Conservation (phyloP, 2,113 vertebrate species). For the Gallinago paraguaiae region DNA sequence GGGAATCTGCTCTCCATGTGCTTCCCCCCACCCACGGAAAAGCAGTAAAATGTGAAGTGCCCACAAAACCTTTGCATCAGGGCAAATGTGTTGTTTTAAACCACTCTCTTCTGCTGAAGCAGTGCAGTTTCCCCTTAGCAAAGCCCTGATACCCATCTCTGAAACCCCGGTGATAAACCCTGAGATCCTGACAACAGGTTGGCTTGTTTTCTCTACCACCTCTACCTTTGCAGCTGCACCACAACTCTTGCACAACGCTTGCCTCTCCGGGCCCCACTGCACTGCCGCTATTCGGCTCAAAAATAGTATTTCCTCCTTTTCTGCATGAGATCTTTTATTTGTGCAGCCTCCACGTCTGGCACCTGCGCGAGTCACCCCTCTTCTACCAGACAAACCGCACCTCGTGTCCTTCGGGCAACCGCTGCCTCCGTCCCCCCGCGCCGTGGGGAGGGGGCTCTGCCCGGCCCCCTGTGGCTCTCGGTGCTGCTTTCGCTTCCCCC, state of each 20-base stretch:
- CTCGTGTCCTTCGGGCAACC: neutral
- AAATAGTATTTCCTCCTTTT: constrained; percentile 66
- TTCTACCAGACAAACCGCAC: neutral
- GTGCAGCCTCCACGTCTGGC: neutral
- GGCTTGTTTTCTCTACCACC: neutral
- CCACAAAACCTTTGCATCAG: neutral
- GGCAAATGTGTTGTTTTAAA: neutral
- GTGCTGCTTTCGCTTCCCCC: neutral
- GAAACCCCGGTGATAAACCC: neutral
- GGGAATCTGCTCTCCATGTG: neutral
- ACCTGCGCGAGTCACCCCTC: neutral
- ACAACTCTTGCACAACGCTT: constrained; percentile 24
- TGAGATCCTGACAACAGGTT: neutral
- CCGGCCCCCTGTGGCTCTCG: rapidly evolving
- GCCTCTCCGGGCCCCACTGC: neutral
- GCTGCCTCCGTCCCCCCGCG: neutral
- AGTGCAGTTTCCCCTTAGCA: neutral
- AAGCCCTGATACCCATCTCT: neutral
- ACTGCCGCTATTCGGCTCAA: constrained; percentile 4
- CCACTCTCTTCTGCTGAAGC: neutral
- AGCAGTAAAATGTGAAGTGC: neutral
- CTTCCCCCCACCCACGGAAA: neutral
- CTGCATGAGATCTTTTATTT: constrained; percentile 31
- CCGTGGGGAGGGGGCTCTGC: neutral
- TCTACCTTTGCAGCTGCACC: constrained; percentile 46